phyloP scores from a whole-genome alignment of 2,113 vertebrate species.

The Marmota monax region DNA sequence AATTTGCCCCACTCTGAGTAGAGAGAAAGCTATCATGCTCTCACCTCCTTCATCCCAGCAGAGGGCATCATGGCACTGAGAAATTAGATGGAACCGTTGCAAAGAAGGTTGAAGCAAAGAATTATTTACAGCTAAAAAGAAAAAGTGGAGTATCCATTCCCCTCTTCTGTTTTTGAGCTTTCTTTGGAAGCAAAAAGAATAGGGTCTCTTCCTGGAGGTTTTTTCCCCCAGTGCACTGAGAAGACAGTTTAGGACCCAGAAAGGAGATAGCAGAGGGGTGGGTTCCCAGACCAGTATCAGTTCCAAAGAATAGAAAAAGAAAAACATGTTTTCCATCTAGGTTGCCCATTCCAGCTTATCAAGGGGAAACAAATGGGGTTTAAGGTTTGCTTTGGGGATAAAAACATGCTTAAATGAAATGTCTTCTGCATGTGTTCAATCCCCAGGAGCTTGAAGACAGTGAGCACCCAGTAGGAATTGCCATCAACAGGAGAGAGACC shows the following conservation, averaged over 20 bases:
- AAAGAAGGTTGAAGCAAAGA: neutral
- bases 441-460: neutral
- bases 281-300: neutral
- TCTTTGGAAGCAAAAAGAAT: neutral
- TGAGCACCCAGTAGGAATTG: neutral
- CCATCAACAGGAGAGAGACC: neutral
- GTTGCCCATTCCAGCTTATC: neutral
- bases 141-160: neutral
- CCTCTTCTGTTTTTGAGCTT: constrained; percentile 6
- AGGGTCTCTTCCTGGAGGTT: neutral
- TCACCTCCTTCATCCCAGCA: neutral
- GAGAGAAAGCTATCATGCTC: neutral
- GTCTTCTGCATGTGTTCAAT: neutral
- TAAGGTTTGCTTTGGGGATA: neutral
- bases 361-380: neutral
- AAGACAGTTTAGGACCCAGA: neutral
- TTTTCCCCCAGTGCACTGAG: neutral
- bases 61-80: neutral
- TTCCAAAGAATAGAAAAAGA: neutral
- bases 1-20: neutral
- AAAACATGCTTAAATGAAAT: neutral
- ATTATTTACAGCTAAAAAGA: constrained; percentile 11
- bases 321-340: neutral
- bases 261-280: neutral
- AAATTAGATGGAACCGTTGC: neutral